Evolutionary conservation across 2,797 vertebrate genomes (phyloP), one percentile per base, ranked within the genome.

Genomic region (Sebastes vulpes): DNA sequence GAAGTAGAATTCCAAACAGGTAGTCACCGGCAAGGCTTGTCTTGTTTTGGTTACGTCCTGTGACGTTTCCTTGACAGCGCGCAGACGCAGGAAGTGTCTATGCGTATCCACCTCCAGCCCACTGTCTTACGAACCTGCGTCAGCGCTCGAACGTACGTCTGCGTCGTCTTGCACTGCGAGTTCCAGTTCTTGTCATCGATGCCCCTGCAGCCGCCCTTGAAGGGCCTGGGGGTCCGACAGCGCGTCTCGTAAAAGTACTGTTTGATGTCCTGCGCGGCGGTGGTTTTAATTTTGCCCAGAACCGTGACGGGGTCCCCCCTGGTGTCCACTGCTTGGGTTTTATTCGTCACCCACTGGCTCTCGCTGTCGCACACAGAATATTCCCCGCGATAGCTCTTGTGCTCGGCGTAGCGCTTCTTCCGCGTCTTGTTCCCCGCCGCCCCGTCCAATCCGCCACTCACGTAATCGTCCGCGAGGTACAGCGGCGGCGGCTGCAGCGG

Each of bases 161-260:
- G 98, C 9, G 97, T 97, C 0, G 98, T 98, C 96, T 99, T 99
- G 92, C 99, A 99, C 95, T 99, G 97, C 4, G 99, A 99, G 91
- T 99, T 99, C 98, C 98, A 99, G 96, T 99, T 97, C 95, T 98
- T 99, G 76, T 98, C 97, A 0, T 99, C 98, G 0, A 99, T 99
- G n/a, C 99, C 99, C 1, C 97, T 95, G 91, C 99, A 99, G 68
- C 98, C 97, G 0, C 95, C 97, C 90, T 97, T 98, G 23, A 96
- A 95, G 0, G 97, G 95, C 83, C 95, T 95, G 54, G 94, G 91
- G 81, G 95, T 97, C 82, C 96, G 96, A 90, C 99, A 99, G 69
- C 96, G 96, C 0, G 99, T 99, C 92, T 99, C 99, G 0, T 97
- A 99, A 96, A 99, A 99, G 92, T 97, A 99, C 88, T 99, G 99